These are phyloP conservation scores for Cryptotis parvus DNA, from an alignment of 2,113 vertebrate genomes.

Conservation along the genomic window DNA sequence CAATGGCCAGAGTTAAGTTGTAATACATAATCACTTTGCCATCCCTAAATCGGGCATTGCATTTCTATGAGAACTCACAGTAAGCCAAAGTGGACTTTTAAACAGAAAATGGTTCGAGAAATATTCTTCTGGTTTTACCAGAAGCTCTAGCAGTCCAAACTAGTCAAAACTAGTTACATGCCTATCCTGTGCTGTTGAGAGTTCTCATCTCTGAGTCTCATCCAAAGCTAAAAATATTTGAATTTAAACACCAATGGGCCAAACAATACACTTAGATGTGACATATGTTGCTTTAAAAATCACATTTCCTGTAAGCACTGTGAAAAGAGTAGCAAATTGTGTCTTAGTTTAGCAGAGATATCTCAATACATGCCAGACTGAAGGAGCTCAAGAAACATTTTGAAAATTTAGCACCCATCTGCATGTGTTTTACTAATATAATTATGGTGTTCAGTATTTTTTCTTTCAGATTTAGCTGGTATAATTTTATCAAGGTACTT, in stretches of 20 bases:
- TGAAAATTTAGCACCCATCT: background rate
- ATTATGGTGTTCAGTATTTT: background rate
- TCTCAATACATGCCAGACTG: background rate
- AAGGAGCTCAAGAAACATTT: background rate
- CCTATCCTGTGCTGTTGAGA: background rate
- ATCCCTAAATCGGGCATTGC: background rate
- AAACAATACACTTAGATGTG: background rate
- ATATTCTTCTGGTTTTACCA: background rate
- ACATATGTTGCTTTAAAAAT: background rate
- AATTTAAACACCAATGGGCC: background rate
- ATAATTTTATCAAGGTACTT: background rate
- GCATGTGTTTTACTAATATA: background rate
- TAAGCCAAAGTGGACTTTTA: background rate
- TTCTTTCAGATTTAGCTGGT: background rate
- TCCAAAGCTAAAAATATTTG: background rate
- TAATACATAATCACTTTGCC: too few relatives aligned
- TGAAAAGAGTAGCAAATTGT: background rate
- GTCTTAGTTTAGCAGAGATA: background rate
- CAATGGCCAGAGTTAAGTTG: too few relatives aligned
- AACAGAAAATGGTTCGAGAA: background rate
- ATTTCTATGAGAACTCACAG: background rate
- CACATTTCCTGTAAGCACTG: background rate
- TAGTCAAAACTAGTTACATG: constrained; percentile 7
- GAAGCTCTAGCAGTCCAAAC: background rate
- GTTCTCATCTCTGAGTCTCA: background rate